Base-by-base conservation (phyloP, 2,113 vertebrate genomes). In the Notothenia coriiceps region DNA sequence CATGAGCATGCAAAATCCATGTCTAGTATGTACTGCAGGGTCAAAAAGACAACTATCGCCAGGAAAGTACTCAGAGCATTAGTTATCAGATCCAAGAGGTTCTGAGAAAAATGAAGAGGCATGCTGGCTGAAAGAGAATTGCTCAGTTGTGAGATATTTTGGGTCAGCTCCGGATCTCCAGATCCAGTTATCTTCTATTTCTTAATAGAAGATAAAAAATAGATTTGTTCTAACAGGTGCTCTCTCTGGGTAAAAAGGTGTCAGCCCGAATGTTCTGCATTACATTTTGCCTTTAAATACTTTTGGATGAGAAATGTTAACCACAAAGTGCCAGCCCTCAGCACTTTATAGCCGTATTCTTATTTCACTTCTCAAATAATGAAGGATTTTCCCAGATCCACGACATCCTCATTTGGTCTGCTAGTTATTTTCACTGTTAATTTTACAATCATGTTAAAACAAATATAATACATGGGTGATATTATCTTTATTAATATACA, bases 11-110 rank as follows among this genome's bases (percentile, higher is more conserved):
- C n/a, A 29, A 80, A 89, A 5, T 86, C 5, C 75, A 82, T 74
- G 64, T 89, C 61, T 13, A 84, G 74, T 18, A 86, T 17, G 2
- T 77, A 68, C 68, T 89, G 82, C 79, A 83, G 17, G 25, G 80
- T 66, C 50, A 35, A 80, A 43, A 84, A 71, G 0, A 87, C 0
- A 13, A 60, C 10, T 0, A 89, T 43, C 9, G 87, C 46, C 65
- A 89, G 0, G 0, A 86, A 70, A 2, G 3, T 7, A n/a, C 60
- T 40, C 20, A 80, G n/a, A 51, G 0, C 0, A 4, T 4, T 52
- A 10, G 0, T 61, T 0, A 86, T 3, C 8, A 17, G 1, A 9
- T 78, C 1, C 7, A 76, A 8, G 59, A 68, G 2, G 52, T 3
- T 52, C 0, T 44, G 33, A 18, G 5, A 6, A 12, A 70, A 6